Evolutionary conservation across 2,113 vertebrate genomes (phyloP), one percentile per base, ranked within the genome.

Genomic region (Barbus barbus): DNA sequence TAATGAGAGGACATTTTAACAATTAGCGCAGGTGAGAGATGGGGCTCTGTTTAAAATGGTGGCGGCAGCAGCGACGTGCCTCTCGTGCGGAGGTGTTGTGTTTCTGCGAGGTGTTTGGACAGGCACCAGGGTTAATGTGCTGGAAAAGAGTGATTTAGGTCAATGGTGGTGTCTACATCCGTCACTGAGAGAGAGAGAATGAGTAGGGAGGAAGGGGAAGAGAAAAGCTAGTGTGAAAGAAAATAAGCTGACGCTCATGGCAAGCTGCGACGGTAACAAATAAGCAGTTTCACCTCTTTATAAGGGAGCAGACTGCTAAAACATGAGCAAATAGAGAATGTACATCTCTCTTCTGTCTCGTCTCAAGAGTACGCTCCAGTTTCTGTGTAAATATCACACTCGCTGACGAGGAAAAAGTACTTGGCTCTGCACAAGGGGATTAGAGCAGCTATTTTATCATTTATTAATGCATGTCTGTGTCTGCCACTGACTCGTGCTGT

Each of bases 81-180:
- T 90, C 86, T 89, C 36, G 33, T 65, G 89, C 86, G 90, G 91
- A 91, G 88, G 90, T 89, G 88, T 73, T 81, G 71, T 51, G 33
- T 76, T 81, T 72, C 46, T 69, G 65, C 51, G 56, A 76, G 81
- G 81, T 75, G 84, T 82, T 80, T 82, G 83, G 61, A 81, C 87
- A 83, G 92, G 86, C 89, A 74, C 41, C 3, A 75, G 86, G 90
- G 93, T 93, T 93, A 94, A 94, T 93, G 91, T 90, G 89, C 87
- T 91, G 91, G 90, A 93, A 93, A 94, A 92, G 89, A 93, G 90
- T 92, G 92, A 93, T 94, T 93, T 92, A 92, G 91, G 92, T 93
- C 93, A 93, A 90, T 83, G 90, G 86, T 88, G 20, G 88, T 90
- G 89, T 90, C 86, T 90, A 90, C 93, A 91, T 93, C 92, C 91